phyloP scores from a whole-genome alignment of 2,113 vertebrate species.

The Crotalus horridus region DNA sequence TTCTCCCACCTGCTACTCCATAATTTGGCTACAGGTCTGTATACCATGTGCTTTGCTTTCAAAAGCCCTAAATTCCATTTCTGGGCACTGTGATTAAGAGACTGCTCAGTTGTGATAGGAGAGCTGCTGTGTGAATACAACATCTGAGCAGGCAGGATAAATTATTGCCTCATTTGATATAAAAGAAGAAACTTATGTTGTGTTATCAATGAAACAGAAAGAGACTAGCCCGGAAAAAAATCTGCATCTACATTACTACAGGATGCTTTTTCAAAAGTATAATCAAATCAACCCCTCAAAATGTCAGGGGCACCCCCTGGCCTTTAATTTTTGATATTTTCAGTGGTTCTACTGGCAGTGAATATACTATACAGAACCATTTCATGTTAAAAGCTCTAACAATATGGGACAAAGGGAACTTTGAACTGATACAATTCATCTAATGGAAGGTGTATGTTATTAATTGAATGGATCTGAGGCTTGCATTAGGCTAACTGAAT shows the following conservation, averaged over 20 bases:
- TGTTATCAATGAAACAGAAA: not conserved
- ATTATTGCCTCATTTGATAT: not conserved
- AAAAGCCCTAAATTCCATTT: not conserved
- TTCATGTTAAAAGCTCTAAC: not conserved
- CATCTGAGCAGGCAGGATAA: not conserved
- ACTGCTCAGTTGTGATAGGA: not conserved
- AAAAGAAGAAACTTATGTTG: not conserved
- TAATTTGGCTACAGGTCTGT: not conserved
- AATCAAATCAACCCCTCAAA: not conserved
- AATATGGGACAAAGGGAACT: not conserved
- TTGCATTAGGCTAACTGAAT: conserved; percentile 25
- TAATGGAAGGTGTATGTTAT: conserved; percentile 15
- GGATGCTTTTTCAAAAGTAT: not conserved
- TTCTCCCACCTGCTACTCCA: not conserved
- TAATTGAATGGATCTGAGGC: not conserved
- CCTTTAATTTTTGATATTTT: conserved; percentile 1
- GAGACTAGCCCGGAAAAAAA: not conserved
- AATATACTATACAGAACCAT: not conserved
- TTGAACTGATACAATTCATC: not conserved
- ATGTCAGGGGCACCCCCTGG: not conserved
- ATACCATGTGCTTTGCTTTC: not conserved
- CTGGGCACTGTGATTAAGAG: not conserved
- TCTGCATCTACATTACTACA: not conserved
- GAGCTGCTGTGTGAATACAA: not conserved
- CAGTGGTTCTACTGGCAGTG: not conserved